Base-by-base conservation (phyloP, 2,888 invertebrate species). In the Rotaria magnacalcarata region DNA sequence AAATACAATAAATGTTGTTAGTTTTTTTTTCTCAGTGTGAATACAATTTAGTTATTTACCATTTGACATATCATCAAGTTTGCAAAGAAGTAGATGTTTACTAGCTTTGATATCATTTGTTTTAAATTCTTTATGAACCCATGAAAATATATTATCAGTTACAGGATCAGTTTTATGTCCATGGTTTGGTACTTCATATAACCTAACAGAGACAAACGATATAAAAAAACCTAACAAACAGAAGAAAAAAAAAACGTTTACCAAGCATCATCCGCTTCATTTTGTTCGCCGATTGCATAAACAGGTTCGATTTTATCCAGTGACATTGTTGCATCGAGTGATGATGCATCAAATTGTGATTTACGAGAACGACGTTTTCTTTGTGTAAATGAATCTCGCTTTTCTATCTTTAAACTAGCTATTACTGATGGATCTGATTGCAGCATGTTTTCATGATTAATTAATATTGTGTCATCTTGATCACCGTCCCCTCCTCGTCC, bases 61-160 rank as follows among this genome's bases (percentile, higher is more conserved):
- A 80, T 80, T 6, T 7, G 80, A 80, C 80, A 80, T 80, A 47
- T 80, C 80, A 47, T 80, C 80, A 21, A 80, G 47, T 47, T 80
- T 80, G n/a, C 80, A 80, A 14, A 80, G 47, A 24, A 80, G 47
- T 10, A 47, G 47, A 80, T 80, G 80, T 80, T 80, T 80, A 80
- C n/a, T 80, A 24, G 47, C 80, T 24, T 43, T 47, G 3, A 80
- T 80, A 47, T 80, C 80, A 80, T 80, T 47, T 43, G 43, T 11
- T 80, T 80, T 80, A n/a, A 80, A 80, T 47, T 80, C 80, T 80
- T 80, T 80, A n/a, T 80, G 80, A n/a, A 80, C 80, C 80, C 80
- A 80, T 11, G 80, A 67, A 67, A 34, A 80, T 47, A 80, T 80
- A 47, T 47, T 43, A 47, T 80, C 47, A 24, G 47, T 43, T 47